Evolutionary conservation across 1,140 invertebrate genomes (phyloP).

Genomic region (Platyura marginata): DNA sequence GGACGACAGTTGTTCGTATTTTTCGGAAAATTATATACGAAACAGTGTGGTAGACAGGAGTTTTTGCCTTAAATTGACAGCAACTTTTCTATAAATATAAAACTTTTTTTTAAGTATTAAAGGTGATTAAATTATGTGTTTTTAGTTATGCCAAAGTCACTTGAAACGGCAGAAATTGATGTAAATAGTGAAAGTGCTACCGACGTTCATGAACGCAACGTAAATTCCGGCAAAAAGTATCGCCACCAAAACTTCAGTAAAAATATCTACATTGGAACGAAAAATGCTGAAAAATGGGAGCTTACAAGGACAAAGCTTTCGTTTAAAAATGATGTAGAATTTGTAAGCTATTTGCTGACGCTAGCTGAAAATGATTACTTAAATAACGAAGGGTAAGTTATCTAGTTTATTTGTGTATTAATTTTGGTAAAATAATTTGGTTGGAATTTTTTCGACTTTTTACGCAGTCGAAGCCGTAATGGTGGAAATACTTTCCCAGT

Average conservation of each 20-base stretch:
- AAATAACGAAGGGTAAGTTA: constrained; percentile 10
- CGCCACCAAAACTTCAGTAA: constrained; percentile 24
- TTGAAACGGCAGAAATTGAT: neutral
- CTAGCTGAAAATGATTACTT: constrained; percentile 23
- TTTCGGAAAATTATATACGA: neutral
- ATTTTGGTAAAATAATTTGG: neutral
- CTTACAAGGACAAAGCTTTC: constrained; percentile 20
- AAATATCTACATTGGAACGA: constrained; percentile 25
- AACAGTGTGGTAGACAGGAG: neutral
- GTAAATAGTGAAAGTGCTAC: neutral
- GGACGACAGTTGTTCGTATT: neutral
- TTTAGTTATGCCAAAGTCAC: neutral
- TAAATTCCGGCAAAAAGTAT: constrained; percentile 12
- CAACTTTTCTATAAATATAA: too few species aligned
- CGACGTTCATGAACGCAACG: neutral
- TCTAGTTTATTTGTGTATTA: neutral
- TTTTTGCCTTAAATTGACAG: too few species aligned
- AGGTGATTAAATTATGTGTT: neutral
- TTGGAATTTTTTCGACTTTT: neutral
- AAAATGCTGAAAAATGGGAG: constrained; percentile 28
- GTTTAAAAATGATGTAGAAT: constrained; percentile 27
- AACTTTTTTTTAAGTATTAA: too few species aligned
- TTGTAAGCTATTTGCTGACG: constrained; percentile 26
- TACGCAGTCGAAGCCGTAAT: neutral
- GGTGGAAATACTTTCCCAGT: neutral